Evolutionary conservation across 2,888 invertebrate genomes (phyloP), one percentile per base, ranked within the genome.

Genomic region (Cephus rjabovi): DNA sequence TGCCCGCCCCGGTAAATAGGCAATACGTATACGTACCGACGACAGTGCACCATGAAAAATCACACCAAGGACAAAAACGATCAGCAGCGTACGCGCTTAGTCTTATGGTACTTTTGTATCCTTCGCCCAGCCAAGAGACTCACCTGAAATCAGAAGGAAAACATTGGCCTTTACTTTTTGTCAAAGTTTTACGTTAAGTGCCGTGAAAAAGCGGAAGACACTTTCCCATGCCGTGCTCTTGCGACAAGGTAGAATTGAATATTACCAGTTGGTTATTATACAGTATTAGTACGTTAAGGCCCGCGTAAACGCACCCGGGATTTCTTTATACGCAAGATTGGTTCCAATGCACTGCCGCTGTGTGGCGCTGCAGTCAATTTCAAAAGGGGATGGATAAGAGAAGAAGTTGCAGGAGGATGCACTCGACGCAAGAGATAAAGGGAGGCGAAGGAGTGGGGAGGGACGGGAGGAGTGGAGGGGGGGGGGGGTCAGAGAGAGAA

Each of bases 111-210:
- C 15, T 56, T 2, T 9, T 23, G 15, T 56, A 23, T 56, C 56
- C 75, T 71, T 37, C 12, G 15, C 11, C 34, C 30, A 33, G 70
- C 37, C 30, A 73, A 11, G 70, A 33, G 69, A 79, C 82, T 83
- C 77, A 83, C 82, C 82, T 83, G 81, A 76, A 83, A 82, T 77
- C 75, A 79, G 69, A 80, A 79, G 70, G 35, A 75, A 75, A 40
- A 40, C 15, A 71, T 31, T 33, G 31, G 33, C 23, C 56, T 2
- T 56, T 23, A 56, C 1, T 56, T 9, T 23, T 56, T 23, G 2
- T 1, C 1, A 23, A 56, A 56, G 12, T 1, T 6, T 23, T 23
- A 56, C 6, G 56, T 23, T 9, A 23, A 56, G 2, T 9, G 23
- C 1, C 56, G 23, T 23, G 56, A 56, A 56, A 56, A 23, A 4